Percentiles rank a stretch among this genome's conserved stretches.
These are phyloP conservation scores for Hypocryptadius cinnamomeus DNA, from an alignment of 2,113 vertebrate genomes.

Conservation along the genomic window DNA sequence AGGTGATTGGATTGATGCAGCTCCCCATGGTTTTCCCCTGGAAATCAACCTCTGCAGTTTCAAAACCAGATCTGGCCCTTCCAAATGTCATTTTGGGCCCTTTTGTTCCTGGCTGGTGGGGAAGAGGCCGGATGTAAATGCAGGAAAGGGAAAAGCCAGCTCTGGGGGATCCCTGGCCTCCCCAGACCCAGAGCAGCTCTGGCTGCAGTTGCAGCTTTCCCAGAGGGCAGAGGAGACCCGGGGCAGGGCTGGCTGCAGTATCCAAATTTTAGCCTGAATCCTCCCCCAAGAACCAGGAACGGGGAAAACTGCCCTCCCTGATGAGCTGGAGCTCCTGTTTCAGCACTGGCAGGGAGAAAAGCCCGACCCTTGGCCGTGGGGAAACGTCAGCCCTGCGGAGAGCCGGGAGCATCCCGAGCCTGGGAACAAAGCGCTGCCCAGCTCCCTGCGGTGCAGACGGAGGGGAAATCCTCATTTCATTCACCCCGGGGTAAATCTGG, in stretches of 20 bases:
- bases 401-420: neutral
- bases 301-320: neutral
- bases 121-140: neutral
- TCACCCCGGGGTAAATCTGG: neutral
- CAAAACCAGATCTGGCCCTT: neutral
- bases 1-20: neutral
- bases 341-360: neutral
- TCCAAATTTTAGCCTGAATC: neutral
- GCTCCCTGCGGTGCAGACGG: neutral
- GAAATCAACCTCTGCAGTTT: neutral
- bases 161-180: neutral
- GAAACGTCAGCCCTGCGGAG: neutral
- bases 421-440: neutral
- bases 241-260: neutral
- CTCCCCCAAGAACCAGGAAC: neutral
- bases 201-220: neutral
- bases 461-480: neutral
- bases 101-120: neutral
- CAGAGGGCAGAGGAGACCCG: neutral
- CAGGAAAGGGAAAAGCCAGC: neutral
- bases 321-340: neutral
- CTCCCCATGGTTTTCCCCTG: neutral
- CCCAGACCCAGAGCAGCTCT: neutral
- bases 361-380: accelerated
- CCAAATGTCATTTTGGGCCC: neutral